Conservation (phyloP, 1,140 invertebrate species). For the Hylaeus anthracinus region DNA sequence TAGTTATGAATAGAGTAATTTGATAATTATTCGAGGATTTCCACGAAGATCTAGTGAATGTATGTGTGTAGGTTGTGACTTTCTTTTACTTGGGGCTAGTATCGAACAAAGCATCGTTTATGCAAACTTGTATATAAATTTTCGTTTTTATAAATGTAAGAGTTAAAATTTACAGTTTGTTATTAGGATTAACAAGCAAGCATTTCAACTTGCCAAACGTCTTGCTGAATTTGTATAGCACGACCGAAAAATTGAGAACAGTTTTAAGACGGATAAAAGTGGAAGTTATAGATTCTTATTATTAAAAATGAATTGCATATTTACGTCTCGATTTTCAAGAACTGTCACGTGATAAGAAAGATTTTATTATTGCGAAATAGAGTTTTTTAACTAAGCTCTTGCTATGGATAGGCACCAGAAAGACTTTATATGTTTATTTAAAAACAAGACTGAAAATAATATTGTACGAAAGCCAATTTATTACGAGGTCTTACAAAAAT, state of each 20-base stretch:
- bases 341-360: slow-evolving; percentile 43
- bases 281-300: slow-evolving; percentile 40
- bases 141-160: slow-evolving; percentile 58
- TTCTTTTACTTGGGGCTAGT: slow-evolving; percentile 72
- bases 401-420: slow-evolving; percentile 74
- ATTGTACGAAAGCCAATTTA: slow-evolving; percentile 63
- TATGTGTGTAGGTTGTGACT: slow-evolving; percentile 77
- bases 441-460: slow-evolving; percentile 77
- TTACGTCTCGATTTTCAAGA: slow-evolving; percentile 42
- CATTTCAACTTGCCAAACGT: slow-evolving; percentile 47
- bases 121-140: slow-evolving; percentile 69
- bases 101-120: slow-evolving; percentile 65
- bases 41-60: slow-evolving; percentile 64
- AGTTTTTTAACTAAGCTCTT: slow-evolving; percentile 67
- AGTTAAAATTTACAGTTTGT: slow-evolving; percentile 46
- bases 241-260: slow-evolving; percentile 18
- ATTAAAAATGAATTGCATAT: slow-evolving; percentile 48
- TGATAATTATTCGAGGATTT: slow-evolving; percentile 63
- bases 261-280: slow-evolving; percentile 17
- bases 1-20: slow-evolving; percentile 63
- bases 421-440: slow-evolving; percentile 77
- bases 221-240: slow-evolving; percentile 29
- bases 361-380: slow-evolving; percentile 39
- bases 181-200: slow-evolving; percentile 54
- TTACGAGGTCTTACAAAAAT: slow-evolving; percentile 50